These are phyloP conservation scores for Holacanthella duospinosa DNA, from an alignment of 2,888 invertebrate genomes.

Conservation along the genomic window DNA sequence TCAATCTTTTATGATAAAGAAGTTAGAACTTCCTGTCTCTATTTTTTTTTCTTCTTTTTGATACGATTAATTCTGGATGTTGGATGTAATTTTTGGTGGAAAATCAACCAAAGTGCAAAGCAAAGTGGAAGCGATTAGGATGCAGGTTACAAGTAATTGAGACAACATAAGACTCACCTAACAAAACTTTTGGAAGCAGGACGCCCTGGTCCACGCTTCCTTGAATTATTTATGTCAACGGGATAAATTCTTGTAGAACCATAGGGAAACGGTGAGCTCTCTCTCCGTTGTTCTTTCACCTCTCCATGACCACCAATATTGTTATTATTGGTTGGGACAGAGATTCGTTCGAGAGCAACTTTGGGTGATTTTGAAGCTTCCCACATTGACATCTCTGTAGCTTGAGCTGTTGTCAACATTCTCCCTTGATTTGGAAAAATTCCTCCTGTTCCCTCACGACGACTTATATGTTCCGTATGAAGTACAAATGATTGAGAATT, in stretches of 20 bases:
- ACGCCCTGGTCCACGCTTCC: constrained; percentile 24
- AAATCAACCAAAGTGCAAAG: too few species aligned
- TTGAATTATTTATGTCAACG: neutral
- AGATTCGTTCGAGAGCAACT: neutral
- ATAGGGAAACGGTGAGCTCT: neutral
- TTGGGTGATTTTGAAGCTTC: constrained; percentile 1
- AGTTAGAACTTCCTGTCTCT: too few species aligned
- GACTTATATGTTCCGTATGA: neutral
- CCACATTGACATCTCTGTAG: constrained; percentile 8
- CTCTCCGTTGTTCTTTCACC: too few species aligned
- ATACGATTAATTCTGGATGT: constrained; percentile 7
- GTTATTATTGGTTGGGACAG: neutral
- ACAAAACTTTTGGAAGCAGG: neutral
- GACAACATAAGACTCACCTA: neutral
- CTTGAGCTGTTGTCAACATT: constrained; percentile 6
- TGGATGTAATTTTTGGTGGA: neutral
- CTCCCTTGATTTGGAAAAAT: neutral
- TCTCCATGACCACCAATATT: too few species aligned
- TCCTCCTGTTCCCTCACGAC: neutral
- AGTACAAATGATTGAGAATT: neutral
- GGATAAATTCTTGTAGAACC: neutral
- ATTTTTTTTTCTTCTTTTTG: too few species aligned
- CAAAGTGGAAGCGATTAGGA: too few species aligned
- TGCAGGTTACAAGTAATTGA: neutral
- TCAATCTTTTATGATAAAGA: too few species aligned